Conservation (phyloP, 1,140 invertebrate genomes). For the Anthonomus grandis region DNA sequence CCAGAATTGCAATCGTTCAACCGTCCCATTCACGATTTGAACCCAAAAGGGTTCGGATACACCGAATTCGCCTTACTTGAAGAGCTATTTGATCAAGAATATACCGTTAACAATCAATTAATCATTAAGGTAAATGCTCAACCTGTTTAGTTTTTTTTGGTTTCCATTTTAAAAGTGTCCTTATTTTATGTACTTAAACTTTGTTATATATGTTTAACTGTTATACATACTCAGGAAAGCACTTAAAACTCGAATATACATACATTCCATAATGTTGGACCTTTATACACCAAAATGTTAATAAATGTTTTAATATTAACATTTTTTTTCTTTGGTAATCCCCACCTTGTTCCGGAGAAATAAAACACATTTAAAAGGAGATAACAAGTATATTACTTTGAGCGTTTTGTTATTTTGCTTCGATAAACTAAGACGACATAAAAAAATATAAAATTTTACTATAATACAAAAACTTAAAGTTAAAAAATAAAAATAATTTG, state of each 20-base stretch:
- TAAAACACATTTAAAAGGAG: slow-evolving; percentile 2
- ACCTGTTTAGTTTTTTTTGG: slow-evolving; percentile 28
- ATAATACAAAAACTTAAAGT: slow-evolving; percentile 26
- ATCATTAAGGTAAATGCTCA: slow-evolving; percentile 36
- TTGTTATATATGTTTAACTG: no score
- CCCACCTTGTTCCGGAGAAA: no score
- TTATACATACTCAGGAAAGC: no score
- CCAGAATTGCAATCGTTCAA: slow-evolving; percentile 70
- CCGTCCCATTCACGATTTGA: slow-evolving; percentile 62
- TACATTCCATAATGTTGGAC: no score
- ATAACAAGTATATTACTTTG: slow-evolving; percentile 24
- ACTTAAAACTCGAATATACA: no score
- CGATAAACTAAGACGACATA: slow-evolving; percentile 18
- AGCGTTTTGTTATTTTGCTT: slow-evolving; percentile 17
- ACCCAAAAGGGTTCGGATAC: slow-evolving; percentile 72
- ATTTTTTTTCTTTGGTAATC: no score
- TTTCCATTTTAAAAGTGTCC: not conserved
- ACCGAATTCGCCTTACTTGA: slow-evolving; percentile 67
- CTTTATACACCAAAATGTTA: no score
- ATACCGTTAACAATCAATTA: slow-evolving; percentile 36
- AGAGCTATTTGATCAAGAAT: slow-evolving; percentile 54
- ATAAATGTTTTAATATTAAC: no score
- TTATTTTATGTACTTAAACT: not conserved
- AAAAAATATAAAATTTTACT: slow-evolving; percentile 29
- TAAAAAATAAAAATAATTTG: slow-evolving; percentile 23